Percentiles rank a stretch among this genome's conserved stretches.
Evolutionary conservation across 2,113 vertebrate genomes (phyloP).

Genomic region (Sander vitreus): DNA sequence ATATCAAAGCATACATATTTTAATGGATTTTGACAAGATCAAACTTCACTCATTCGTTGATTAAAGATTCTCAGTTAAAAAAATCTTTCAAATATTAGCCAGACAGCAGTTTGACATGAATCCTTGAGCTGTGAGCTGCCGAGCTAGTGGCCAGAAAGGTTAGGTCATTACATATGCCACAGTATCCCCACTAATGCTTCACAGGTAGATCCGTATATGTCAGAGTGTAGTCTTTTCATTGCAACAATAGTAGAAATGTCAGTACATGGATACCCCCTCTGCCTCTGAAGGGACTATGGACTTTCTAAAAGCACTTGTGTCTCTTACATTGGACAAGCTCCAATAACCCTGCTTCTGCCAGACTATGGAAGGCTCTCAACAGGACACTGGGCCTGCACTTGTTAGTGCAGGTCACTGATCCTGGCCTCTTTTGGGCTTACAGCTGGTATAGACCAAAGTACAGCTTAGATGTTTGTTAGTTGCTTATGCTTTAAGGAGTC

Average conservation of each 20-base stretch:
- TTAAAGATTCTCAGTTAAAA: not conserved
- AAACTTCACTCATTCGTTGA: not conserved
- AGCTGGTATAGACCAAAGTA: conserved; percentile 38
- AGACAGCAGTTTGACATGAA: not conserved
- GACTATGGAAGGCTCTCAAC: conserved; percentile 59
- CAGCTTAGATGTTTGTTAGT: conserved; percentile 41
- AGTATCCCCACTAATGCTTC: conserved; percentile 34
- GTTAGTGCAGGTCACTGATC: conserved; percentile 63
- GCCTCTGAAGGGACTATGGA: conserved; percentile 50
- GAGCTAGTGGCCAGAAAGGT: conserved; percentile 30
- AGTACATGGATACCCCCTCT: conserved; percentile 40
- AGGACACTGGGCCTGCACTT: conserved; percentile 54
- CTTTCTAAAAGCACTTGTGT: conserved; percentile 48
- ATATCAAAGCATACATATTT: not conserved
- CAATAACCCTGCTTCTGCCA: conserved; percentile 32
- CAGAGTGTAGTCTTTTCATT: conserved; percentile 46
- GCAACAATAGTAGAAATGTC: conserved; percentile 57
- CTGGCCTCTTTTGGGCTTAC: conserved; percentile 53
- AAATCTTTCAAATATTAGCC: not conserved
- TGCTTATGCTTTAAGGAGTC: conserved; percentile 47
- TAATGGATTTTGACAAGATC: not conserved
- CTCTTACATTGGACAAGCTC: conserved; percentile 46
- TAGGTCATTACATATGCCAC: conserved; percentile 22
- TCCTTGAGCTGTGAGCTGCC: conserved; percentile 5
- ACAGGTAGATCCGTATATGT: conserved; percentile 36